Conservation (phyloP, 2,888 invertebrate species). For the Sarcophaga caerulescens region DNA sequence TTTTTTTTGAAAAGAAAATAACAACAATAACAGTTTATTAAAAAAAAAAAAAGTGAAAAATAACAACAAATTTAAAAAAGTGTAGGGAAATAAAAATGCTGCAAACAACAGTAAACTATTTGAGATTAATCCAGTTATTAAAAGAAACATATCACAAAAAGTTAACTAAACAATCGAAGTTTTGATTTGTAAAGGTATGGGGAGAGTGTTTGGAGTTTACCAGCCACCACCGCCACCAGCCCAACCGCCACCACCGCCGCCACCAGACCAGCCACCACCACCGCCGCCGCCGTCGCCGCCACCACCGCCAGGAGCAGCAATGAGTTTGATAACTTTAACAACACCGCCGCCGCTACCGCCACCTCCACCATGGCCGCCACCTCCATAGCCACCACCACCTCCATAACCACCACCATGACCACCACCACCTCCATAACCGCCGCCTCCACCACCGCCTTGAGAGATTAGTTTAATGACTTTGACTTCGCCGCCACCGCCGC, state of each 20-base stretch:
- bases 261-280: conserved; percentile 11
- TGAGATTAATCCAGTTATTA: neutral
- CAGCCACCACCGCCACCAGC: conserved; percentile 26
- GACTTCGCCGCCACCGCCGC: conserved; percentile 30
- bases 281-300: conserved; percentile 61
- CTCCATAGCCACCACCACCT: conserved; percentile 53
- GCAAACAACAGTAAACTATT: neutral
- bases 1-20: too few species aligned
- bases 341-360: conserved; percentile 16
- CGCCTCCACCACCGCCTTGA: conserved; percentile 31
- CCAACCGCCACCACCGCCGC: neutral
- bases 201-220: conserved; percentile 15
- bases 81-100: too few species aligned
- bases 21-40: too few species aligned
- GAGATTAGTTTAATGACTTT: conserved; percentile 45
- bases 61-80: too few species aligned
- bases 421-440: neutral
- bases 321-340: too few species aligned
- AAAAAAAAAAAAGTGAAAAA: too few species aligned
- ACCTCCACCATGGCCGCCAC: conserved; percentile 22
- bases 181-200: neutral
- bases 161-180: conserved; percentile 18
- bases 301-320: conserved; percentile 23
- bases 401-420: conserved; percentile 51
- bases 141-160: conserved; percentile 48